Evolutionary conservation across 2,113 vertebrate species (phyloP), one percentile per base, ranked within the genome.

Genomic region (Esox niger): DNA sequence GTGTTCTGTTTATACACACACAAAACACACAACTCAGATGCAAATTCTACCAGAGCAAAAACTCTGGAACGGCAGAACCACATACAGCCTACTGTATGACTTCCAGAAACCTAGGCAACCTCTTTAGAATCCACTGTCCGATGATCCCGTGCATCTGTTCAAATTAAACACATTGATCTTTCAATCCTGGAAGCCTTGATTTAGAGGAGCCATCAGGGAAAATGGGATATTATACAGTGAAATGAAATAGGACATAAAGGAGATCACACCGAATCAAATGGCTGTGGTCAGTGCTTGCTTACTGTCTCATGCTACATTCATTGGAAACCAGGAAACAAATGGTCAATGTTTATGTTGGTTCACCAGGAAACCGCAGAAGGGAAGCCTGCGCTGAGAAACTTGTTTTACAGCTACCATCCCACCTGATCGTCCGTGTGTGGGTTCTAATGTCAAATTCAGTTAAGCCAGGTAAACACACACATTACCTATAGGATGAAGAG

Each of bases 211-310:
- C 2, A 38, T 38, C 15, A 43, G 13, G 17, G 17, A 15, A 13
- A 43, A 2, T 15, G 17, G 38, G 38, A 17, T 0, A 43, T 43
- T 10, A 43, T 4, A 43, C 11, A 17, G 38, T 43, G 38, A 43
- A 60, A 78, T 60, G 29, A 25, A 70, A 81, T 84, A 71, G 78
- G 15, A 33, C n/a, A 33, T 62, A 25, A 72, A 83, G 68, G 49
- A 49, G 57, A 77, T 73, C 49, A 71, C 66, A 68, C 4, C 8
- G 54, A 74, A 71, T 72, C 64, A 47, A 11, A 55, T 71, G 15
- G 38, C 17, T 43, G n/a, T 54, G 62, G 31, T 66, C 66, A 49
- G 47, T 73, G 56, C 79, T 79, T 74, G 68, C 21, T 27, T 10
- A 49, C 27, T 31, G 56, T 59, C 5, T 59, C 56, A 20, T 31